A percentile compares a stretch with the other conserved stretches of the same genome.
Evolutionary conservation across 2,113 vertebrate genomes (phyloP).

Genomic region (Mugil cephalus): DNA sequence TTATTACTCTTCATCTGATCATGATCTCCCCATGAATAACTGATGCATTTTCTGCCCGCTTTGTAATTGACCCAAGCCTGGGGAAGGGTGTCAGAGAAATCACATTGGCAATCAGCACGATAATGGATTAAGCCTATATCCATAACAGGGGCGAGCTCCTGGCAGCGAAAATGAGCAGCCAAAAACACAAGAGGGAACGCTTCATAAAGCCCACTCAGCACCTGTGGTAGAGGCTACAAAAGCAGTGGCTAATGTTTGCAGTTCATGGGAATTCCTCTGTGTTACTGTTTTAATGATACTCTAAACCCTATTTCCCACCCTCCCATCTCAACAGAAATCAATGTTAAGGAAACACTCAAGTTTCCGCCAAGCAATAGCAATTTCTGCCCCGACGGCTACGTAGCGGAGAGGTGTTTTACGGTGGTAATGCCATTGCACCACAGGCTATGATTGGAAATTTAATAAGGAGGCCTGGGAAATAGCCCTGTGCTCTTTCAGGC

Average conservation of each 20-base stretch:
- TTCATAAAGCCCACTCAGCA: slow-evolving; percentile 68
- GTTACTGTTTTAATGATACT: slow-evolving; percentile 73
- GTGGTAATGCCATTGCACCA: slow-evolving; percentile 70
- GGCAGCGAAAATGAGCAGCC: slow-evolving; percentile 52
- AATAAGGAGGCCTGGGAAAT: slow-evolving; percentile 77
- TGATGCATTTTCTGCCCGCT: slow-evolving; percentile 54
- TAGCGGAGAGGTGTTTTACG: slow-evolving; percentile 77
- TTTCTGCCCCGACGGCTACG: slow-evolving; percentile 68
- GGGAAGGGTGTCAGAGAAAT: slow-evolving; percentile 64
- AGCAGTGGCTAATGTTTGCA: slow-evolving; percentile 54
- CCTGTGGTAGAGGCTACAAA: slow-evolving; percentile 52
- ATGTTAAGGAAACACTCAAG: slow-evolving; percentile 73
- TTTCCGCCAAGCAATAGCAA: slow-evolving; percentile 72
- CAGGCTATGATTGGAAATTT: slow-evolving; percentile 82
- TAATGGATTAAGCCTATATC: slow-evolving; percentile 75
- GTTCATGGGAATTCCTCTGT: slow-evolving; percentile 63
- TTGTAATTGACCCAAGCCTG: slow-evolving; percentile 71
- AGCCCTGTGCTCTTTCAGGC: slow-evolving; percentile 65
- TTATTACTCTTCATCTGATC: slow-evolving; percentile 63
- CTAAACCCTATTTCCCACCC: slow-evolving; percentile 65
- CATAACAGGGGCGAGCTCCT: slow-evolving; percentile 60
- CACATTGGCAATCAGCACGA: slow-evolving; percentile 67
- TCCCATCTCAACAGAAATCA: slow-evolving; percentile 75
- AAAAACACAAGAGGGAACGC: slow-evolving; percentile 66
- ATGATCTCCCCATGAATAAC: slow-evolving; percentile 49